Evolutionary conservation across 2,888 invertebrate species (phyloP).

Genomic region (Drosophila histrio): DNA sequence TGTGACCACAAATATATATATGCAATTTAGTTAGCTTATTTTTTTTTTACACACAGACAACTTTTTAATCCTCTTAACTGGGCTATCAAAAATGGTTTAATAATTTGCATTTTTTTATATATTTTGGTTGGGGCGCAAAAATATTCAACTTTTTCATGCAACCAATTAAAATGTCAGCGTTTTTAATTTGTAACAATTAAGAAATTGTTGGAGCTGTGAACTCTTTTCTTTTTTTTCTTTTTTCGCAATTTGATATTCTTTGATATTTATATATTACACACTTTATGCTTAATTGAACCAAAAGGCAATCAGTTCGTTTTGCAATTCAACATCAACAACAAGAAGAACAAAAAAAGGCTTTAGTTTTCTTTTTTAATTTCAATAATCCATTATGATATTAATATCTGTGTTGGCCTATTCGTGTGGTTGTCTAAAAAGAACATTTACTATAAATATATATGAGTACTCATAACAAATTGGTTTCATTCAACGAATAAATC

Average conservation of each 20-base stretch:
- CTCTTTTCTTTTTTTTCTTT: slow-evolving; percentile 7
- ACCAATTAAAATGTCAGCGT: slow-evolving; percentile 52
- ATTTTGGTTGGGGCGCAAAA: neutral
- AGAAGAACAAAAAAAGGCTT: neutral
- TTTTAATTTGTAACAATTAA: slow-evolving; percentile 56
- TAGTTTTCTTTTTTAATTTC: neutral
- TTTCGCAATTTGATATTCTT: slow-evolving; percentile 6
- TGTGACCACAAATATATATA: neutral
- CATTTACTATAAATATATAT: neutral
- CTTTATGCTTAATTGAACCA: slow-evolving; percentile 33
- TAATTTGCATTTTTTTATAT: slow-evolving; percentile 5
- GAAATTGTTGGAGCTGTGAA: slow-evolving; percentile 22
- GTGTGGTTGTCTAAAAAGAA: neutral
- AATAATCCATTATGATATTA: neutral
- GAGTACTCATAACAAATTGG: neutral
- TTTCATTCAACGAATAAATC: neutral
- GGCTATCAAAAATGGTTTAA: slow-evolving; percentile 14
- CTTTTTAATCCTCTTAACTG: slow-evolving; percentile 24
- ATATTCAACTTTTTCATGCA: slow-evolving; percentile 23
- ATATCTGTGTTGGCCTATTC: neutral
- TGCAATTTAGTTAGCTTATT: neutral
- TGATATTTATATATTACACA: neutral
- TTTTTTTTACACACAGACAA: neutral
- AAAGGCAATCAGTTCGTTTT: slow-evolving; percentile 9
- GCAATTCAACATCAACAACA: slow-evolving; percentile 8